phyloP scores from a whole-genome alignment of 2,113 vertebrate genomes.

The Xiphophorus maculatus region DNA sequence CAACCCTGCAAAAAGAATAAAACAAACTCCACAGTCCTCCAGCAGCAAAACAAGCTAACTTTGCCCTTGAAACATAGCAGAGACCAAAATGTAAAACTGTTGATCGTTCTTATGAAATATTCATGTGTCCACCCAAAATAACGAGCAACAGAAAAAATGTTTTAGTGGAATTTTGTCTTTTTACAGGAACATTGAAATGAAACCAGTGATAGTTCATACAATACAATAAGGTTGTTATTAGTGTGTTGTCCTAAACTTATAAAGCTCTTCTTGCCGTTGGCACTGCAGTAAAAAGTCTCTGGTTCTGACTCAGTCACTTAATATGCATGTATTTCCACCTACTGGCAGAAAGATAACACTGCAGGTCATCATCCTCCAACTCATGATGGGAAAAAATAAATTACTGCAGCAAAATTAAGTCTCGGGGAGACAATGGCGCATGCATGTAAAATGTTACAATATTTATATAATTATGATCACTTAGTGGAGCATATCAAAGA shows the following conservation, averaged over 20 bases:
- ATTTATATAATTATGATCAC: constrained; percentile 61
- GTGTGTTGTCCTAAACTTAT: background rate
- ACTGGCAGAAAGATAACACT: constrained; percentile 66
- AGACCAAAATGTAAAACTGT: background rate
- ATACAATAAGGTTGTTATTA: background rate
- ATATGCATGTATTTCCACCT: constrained; percentile 76
- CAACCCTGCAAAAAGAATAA: background rate
- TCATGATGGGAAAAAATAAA: constrained; percentile 57
- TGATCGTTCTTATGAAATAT: background rate
- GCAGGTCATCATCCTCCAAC: constrained; percentile 36
- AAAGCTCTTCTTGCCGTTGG: constrained; percentile 6
- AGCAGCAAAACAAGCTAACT: background rate
- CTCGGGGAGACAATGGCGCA: constrained; percentile 43
- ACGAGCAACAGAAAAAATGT: background rate
- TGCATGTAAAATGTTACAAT: constrained; percentile 55
- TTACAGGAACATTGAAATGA: background rate
- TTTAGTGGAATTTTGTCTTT: background rate
- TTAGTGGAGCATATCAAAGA: constrained; percentile 51
- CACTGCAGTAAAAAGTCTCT: constrained; percentile 59
- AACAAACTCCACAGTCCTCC: background rate
- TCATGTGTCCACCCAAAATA: background rate
- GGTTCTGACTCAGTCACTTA: constrained; percentile 67
- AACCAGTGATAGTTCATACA: background rate
- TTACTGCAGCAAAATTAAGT: constrained; percentile 61
- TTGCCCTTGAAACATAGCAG: background rate